A percentile compares a stretch with the other conserved stretches of the same genome.
phyloP scores from a whole-genome alignment of 2,888 invertebrate genomes.

The Bombylius major region DNA sequence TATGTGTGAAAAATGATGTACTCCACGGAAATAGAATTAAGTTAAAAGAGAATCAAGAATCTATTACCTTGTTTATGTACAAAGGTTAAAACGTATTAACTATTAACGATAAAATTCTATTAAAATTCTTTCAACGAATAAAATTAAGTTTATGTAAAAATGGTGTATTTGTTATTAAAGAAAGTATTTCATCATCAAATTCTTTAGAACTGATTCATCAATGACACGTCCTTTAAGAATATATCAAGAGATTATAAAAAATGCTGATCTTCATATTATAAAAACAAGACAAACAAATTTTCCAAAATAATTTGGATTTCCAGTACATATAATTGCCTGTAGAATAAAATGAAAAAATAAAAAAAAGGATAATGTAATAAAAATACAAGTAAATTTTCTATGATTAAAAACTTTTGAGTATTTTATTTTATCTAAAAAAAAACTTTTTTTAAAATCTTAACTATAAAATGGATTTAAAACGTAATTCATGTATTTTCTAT shows the following conservation, averaged over 20 bases:
- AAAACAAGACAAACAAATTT: constrained; percentile 73
- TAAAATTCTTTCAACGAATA: constrained; percentile 56
- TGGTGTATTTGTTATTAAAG: constrained; percentile 86
- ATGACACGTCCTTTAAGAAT: constrained; percentile 66
- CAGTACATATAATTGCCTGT: constrained; percentile 85
- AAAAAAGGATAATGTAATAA: no score
- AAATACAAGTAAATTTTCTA: no score
- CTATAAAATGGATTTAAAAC: no score
- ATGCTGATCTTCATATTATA: constrained; percentile 60
- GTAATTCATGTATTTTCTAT: background rate
- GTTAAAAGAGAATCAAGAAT: no score
- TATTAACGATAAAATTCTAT: constrained; percentile 75
- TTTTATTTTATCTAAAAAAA: no score
- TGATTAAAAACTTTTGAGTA: no score
- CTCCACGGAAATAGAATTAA: no score
- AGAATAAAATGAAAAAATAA: constrained; percentile 41
- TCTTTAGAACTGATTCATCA: constrained; percentile 72
- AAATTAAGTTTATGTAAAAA: constrained; percentile 41
- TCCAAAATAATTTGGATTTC: constrained; percentile 80
- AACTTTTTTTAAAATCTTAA: no score
- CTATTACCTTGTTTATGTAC: constrained; percentile 95
- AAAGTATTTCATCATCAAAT: constrained; percentile 71
- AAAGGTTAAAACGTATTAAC: constrained; percentile 92
- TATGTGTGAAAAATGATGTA: no score
- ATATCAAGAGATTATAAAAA: constrained; percentile 52